Percentiles rank a stretch among this genome's conserved stretches.
These are phyloP conservation scores for Tangara arthus DNA, from an alignment of 2,797 vertebrate species.

Conservation along the genomic window DNA sequence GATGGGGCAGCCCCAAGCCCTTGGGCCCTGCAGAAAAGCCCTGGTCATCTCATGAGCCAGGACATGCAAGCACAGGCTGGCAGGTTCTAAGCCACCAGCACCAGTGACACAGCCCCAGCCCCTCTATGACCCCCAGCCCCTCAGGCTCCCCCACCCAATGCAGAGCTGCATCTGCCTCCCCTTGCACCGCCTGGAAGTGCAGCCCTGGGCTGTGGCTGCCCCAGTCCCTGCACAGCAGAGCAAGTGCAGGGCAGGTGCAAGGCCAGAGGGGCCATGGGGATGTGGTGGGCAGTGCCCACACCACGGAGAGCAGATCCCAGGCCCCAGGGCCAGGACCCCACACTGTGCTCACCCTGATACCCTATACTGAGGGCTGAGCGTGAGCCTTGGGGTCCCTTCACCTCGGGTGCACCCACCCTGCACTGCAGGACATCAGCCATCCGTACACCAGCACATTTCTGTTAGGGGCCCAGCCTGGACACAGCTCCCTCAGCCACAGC, in stretches of 20 bases:
- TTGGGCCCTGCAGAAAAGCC: background rate
- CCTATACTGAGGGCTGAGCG: fast-evolving
- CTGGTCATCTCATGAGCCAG: background rate
- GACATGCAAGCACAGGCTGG: fast-evolving
- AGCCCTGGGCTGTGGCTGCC: background rate
- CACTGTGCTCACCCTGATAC: background rate
- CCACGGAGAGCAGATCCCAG: fast-evolving
- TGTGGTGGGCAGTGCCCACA: fast-evolving
- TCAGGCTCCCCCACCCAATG: background rate
- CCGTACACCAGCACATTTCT: background rate
- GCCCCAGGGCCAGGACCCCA: background rate
- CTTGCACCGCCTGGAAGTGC: fast-evolving
- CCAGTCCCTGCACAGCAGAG: background rate
- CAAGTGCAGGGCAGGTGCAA: fast-evolving
- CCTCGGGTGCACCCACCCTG: fast-evolving
- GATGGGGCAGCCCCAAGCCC: background rate
- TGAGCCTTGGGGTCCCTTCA: fast-evolving
- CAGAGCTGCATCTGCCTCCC: background rate
- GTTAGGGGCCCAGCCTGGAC: background rate
- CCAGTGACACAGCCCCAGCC: background rate
- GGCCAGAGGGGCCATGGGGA: background rate
- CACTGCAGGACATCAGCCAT: background rate
- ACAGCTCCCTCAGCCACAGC: fast-evolving
- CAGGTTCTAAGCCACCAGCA: background rate
- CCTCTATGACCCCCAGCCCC: background rate